phyloP scores from a whole-genome alignment of 1,140 invertebrate genomes.

The Aporrectodea caliginosa region DNA sequence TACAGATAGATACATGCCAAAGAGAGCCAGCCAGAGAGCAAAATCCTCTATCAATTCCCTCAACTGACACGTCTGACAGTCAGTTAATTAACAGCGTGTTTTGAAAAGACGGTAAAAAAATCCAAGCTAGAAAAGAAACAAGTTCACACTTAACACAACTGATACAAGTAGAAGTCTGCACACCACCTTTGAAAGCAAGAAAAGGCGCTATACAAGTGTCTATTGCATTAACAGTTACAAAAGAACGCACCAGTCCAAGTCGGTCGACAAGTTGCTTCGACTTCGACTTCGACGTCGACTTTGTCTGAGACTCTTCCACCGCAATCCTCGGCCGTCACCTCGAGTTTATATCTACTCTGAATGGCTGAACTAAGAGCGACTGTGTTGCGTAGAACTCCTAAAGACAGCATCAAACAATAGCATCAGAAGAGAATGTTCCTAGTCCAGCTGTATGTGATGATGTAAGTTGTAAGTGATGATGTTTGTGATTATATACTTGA shows the following conservation, averaged over 20 bases:
- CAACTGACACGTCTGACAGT: background rate
- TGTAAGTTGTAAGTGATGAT: background rate
- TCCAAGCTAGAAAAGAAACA: no score
- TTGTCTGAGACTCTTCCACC: conserved; percentile 82
- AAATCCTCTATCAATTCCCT: background rate
- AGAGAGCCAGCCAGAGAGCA: background rate
- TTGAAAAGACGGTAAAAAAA: no score
- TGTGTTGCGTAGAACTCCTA: conserved; percentile 81
- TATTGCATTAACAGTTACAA: background rate
- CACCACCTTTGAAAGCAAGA: no score
- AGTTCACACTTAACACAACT: no score
- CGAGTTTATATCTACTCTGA: conserved; percentile 87
- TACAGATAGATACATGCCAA: background rate
- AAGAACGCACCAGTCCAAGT: conserved; percentile 68
- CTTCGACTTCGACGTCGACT: conserved; percentile 90
- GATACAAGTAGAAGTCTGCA: no score
- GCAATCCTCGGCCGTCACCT: conserved; percentile 90
- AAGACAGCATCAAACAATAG: background rate
- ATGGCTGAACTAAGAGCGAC: conserved; percentile 83
- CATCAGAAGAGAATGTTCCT: no score
- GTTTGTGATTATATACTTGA: background rate
- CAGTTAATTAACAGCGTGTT: no score
- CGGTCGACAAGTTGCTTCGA: conserved; percentile 69
- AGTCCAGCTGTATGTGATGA: background rate
- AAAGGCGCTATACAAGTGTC: background rate